Evolutionary conservation across 1,140 invertebrate species (phyloP).

Genomic region (Drosophila asahinai): DNA sequence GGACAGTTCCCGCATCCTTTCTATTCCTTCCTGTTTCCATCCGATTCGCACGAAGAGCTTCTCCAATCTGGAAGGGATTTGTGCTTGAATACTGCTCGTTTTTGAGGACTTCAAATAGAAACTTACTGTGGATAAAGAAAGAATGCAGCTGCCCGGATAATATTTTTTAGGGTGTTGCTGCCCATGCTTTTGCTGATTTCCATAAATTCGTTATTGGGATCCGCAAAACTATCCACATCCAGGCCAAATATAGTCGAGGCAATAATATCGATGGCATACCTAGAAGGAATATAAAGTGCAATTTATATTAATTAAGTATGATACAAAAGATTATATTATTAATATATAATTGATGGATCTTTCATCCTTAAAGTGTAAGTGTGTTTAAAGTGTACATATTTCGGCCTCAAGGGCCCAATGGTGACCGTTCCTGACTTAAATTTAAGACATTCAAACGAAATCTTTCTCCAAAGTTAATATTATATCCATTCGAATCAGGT

Average conservation of each 20-base stretch:
- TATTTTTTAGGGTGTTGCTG: constrained; percentile 13
- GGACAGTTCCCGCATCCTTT: constrained; percentile 80
- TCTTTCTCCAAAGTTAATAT: no score
- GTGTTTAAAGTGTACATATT: no score
- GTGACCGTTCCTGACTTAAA: no score
- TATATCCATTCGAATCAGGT: no score
- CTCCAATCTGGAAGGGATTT: constrained; percentile 32
- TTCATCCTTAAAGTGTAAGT: no score
- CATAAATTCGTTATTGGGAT: constrained; percentile 74
- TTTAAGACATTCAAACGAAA: no score
- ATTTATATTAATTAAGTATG: not conserved
- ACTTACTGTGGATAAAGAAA: constrained; percentile 72
- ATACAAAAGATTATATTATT: no score
- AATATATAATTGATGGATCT: no score
- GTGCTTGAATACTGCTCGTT: no score
- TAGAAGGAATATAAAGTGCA: not conserved
- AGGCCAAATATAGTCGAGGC: constrained; percentile 84
- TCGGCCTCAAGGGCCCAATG: no score
- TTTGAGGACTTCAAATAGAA: not conserved
- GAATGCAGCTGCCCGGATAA: constrained; percentile 22
- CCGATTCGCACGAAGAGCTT: constrained; percentile 56
- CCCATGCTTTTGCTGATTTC: constrained; percentile 43
- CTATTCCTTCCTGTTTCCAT: constrained; percentile 34
- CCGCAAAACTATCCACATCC: constrained; percentile 80
- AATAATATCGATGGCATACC: constrained; percentile 85